These are phyloP conservation scores for Patella depressa DNA, from an alignment of 2,888 invertebrate genomes.

Conservation along the genomic window DNA sequence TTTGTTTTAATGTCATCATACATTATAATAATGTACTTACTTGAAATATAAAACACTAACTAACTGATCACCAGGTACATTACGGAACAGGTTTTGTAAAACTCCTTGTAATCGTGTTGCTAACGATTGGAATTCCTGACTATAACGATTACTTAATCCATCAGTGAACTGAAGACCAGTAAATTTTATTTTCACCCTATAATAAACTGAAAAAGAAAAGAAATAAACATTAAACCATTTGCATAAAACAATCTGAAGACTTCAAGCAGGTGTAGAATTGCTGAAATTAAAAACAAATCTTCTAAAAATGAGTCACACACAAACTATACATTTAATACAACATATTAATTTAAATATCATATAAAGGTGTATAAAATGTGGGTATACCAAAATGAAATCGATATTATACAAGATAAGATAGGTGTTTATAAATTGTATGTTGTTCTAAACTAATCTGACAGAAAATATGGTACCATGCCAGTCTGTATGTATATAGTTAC, in stretches of 20 bases:
- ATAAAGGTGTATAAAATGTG: too few relatives aligned
- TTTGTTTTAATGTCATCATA: too few relatives aligned
- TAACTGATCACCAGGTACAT: constrained; percentile 75
- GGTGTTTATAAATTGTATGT: too few relatives aligned
- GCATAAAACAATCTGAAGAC: too few relatives aligned
- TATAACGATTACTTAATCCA: constrained; percentile 77
- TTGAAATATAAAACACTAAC: constrained; percentile 80
- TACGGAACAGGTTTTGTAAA: constrained; percentile 76
- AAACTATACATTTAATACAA: background rate
- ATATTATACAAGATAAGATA: too few relatives aligned
- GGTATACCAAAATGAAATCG: too few relatives aligned
- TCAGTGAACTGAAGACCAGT: constrained; percentile 76
- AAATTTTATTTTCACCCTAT: constrained; percentile 74
- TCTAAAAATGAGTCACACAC: background rate
- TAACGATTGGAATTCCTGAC: constrained; percentile 76
- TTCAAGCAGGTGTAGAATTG: too few relatives aligned
- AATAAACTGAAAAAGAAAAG: constrained; percentile 44
- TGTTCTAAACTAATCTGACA: too few relatives aligned
- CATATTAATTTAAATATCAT: background rate
- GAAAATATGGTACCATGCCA: too few relatives aligned
- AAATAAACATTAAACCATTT: background rate
- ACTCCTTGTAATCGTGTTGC: constrained; percentile 76
- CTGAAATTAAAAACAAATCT: background rate
- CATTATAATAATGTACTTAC: constrained; percentile 75
- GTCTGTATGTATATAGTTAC: too few relatives aligned